Evolutionary conservation across 2,113 vertebrate genomes (phyloP), one percentile per base, ranked within the genome.

Genomic region (Sinocyclocheilus grahami): DNA sequence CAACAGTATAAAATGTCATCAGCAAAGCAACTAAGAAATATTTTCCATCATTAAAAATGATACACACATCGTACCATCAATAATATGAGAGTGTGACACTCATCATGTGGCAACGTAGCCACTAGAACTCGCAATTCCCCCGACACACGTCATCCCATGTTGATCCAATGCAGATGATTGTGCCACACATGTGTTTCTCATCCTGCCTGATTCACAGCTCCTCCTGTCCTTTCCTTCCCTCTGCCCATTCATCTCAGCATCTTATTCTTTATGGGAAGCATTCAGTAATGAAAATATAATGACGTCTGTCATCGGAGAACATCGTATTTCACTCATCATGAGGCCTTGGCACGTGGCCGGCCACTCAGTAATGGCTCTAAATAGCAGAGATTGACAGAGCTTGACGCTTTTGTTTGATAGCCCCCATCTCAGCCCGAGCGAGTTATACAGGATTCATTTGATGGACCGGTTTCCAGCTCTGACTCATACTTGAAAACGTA

Each of bases 401-500:
- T 53, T 81, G 78, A 72, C 69, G 67, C 42, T 30, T 60, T 55
- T 84, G 81, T 84, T 85, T 87, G 85, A 86, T 79, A 33, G 86
- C 22, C 39, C n/a, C 48, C 51, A 58, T 88, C 71, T 84, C 82
- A 58, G 27, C 48, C 62, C 2, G 8, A 20, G 30, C 48, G 39
- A 82, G 22, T 62, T n/a, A n/a, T n/a, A n/a, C n/a, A n/a, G n/a
- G n/a, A n/a, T n/a, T n/a, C n/a, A n/a, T n/a, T n/a, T n/a, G n/a
- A n/a, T n/a, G n/a, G n/a, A n/a, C n/a, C n/a, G n/a, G n/a, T n/a
- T n/a, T n/a, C n/a, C n/a, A n/a, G n/a, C n/a, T n/a, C n/a, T n/a
- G n/a, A n/a, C n/a, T n/a, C n/a, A n/a, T n/a, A n/a, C n/a, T n/a
- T n/a, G n/a, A n/a, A n/a, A n/a, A n/a, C n/a, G n/a, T n/a, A n/a